Conservation (phyloP, 1,140 invertebrate genomes). For the Drosophila pallidifrons region DNA sequence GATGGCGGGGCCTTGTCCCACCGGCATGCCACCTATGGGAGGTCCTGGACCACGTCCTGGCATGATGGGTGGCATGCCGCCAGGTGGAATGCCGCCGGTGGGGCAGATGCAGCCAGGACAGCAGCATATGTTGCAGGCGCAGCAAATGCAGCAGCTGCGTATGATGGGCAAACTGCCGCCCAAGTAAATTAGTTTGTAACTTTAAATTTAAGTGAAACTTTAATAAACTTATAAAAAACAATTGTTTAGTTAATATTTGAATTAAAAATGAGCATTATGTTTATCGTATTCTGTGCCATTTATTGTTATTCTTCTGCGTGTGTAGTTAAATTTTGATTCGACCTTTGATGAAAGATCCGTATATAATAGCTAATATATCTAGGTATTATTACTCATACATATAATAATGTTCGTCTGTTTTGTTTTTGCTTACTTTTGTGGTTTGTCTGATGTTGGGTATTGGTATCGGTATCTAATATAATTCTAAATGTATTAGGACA, state of each 20-base stretch:
- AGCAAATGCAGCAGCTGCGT: constrained; percentile 86
- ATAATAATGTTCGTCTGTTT: constrained; percentile 28
- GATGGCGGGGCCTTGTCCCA: constrained; percentile 44
- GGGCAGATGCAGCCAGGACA: constrained; percentile 80
- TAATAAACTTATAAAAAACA: constrained; percentile 16
- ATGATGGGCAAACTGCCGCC: constrained; percentile 80
- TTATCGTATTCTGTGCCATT: constrained; percentile 73
- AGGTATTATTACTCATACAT: constrained; percentile 50
- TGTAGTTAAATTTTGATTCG: constrained; percentile 37
- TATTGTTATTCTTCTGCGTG: constrained; percentile 69
- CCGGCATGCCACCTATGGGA: constrained; percentile 61
- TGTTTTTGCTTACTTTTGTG: background rate
- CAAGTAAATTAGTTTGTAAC: constrained; percentile 56
- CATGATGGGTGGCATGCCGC: constrained; percentile 64
- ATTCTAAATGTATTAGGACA: constrained; percentile 69
- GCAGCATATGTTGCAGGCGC: constrained; percentile 80
- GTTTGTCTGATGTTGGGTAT: constrained; percentile 16
- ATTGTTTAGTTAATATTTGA: background rate
- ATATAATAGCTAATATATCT: constrained; percentile 65
- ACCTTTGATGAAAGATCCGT: constrained; percentile 47
- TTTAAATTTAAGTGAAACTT: constrained; percentile 18
- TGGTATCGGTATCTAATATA: constrained; percentile 57
- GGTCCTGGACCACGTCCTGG: constrained; percentile 60
- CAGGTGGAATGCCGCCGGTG: constrained; percentile 57
- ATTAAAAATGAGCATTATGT: background rate